Percentiles rank a stretch among this genome's conserved stretches.
These are phyloP conservation scores for Lepidonotus clava DNA, from an alignment of 2,888 invertebrate species.

Conservation along the genomic window DNA sequence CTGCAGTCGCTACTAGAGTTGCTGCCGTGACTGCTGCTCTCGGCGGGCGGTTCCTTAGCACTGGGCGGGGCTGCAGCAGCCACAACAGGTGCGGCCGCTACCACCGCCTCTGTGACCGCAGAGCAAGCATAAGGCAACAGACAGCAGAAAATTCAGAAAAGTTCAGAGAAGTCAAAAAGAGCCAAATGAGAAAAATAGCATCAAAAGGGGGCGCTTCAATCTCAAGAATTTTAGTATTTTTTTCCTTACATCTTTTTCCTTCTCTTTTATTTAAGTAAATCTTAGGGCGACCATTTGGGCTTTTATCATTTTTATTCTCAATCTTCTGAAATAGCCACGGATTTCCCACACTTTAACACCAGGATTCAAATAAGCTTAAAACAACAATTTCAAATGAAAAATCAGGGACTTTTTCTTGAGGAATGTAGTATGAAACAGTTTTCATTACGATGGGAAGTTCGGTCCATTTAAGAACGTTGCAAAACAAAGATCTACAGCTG, in stretches of 20 bases:
- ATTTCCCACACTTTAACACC: no score
- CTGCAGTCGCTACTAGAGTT: slow-evolving; percentile 28
- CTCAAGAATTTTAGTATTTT: no score
- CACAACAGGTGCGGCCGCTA: not conserved
- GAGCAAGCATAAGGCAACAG: not conserved
- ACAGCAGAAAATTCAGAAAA: not conserved
- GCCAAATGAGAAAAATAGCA: no score
- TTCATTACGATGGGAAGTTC: not conserved
- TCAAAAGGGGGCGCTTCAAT: no score
- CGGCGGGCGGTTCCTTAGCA: not conserved
- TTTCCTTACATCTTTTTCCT: no score
- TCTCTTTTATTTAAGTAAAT: no score
- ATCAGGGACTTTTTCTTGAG: not conserved
- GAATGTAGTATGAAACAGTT: not conserved
- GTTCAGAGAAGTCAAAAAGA: no score
- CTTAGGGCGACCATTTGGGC: no score
- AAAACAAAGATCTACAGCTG: not conserved
- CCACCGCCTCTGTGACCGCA: not conserved
- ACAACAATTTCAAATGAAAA: no score
- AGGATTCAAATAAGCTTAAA: no score
- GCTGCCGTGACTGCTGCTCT: not conserved
- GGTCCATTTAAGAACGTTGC: not conserved
- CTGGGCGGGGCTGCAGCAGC: not conserved
- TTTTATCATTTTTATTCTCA: no score
- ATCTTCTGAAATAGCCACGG: no score